Evolutionary conservation across 2,113 vertebrate species (phyloP).

Genomic region (Oenanthe melanoleuca): DNA sequence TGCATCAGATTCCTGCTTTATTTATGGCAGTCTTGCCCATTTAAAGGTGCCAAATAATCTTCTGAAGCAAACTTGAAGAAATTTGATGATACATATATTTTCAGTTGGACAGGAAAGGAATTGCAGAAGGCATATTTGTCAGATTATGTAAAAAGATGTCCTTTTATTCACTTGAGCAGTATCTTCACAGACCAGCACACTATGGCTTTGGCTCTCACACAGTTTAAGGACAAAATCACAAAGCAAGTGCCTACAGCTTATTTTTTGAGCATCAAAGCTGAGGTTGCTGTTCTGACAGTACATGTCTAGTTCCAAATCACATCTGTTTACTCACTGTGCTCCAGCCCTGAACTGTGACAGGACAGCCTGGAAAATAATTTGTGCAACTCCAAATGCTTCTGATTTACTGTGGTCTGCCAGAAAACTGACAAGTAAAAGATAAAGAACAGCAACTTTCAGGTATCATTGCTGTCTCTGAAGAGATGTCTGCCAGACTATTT

Average conservation of each 20-base stretch:
- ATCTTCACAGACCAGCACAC: neutral
- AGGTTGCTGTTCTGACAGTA: neutral
- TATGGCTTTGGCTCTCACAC: neutral
- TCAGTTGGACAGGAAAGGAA: neutral
- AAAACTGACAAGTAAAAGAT: conserved; percentile 56
- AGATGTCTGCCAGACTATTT: conserved; percentile 9
- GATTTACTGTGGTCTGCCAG: conserved; percentile 50
- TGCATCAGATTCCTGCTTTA: neutral
- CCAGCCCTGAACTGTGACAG: neutral
- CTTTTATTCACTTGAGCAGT: neutral
- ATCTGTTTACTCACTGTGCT: conserved; percentile 9
- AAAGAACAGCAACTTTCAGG: conserved; percentile 58
- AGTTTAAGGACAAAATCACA: neutral
- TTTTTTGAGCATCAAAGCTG: conserved; percentile 1
- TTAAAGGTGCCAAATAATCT: neutral
- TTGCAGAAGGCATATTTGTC: neutral
- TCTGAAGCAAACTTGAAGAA: neutral
- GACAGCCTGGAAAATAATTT: conserved; percentile 51
- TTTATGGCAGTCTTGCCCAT: neutral
- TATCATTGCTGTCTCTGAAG: conserved; percentile 2
- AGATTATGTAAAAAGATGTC: neutral
- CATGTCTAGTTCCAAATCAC: neutral
- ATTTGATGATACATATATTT: neutral
- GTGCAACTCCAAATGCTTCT: conserved; percentile 39
- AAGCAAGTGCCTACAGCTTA: neutral